Percentiles rank a stretch among this genome's conserved stretches.
Conservation (phyloP, 2,888 invertebrate genomes). For the Pammene aurita region DNA sequence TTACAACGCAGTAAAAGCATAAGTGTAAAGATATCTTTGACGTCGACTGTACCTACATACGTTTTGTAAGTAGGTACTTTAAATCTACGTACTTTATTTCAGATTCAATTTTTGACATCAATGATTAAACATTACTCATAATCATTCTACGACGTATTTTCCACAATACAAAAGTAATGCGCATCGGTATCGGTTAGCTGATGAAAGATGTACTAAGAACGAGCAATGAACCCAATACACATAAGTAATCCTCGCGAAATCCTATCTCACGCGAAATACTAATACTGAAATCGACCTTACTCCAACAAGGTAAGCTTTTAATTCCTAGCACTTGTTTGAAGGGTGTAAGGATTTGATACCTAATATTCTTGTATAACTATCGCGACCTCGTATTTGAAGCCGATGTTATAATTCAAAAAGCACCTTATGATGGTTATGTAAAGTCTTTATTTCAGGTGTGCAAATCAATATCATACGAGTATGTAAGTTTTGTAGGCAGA, state of each 20-base stretch:
- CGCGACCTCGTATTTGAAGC: not conserved
- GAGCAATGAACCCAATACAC: constrained; percentile 39
- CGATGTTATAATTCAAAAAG: constrained; percentile 12
- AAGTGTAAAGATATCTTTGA: too few species aligned
- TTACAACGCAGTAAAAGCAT: too few species aligned
- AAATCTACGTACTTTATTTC: not conserved
- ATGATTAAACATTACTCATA: not conserved
- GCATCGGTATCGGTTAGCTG: constrained; percentile 29
- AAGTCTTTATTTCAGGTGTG: constrained; percentile 3
- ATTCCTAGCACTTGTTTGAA: not conserved
- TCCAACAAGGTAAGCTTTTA: not conserved
- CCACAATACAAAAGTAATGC: constrained; percentile 33
- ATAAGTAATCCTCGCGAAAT: not conserved
- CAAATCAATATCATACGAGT: not conserved
- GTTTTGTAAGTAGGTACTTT: too few species aligned
- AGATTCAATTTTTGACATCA: not conserved
- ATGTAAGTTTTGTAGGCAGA: not conserved
- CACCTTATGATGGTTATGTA: constrained; percentile 11
- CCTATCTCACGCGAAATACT: not conserved
- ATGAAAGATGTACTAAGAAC: constrained; percentile 31
- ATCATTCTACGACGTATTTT: constrained; percentile 19
- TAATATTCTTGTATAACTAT: not conserved
- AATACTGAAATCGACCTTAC: not conserved
- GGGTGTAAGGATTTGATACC: not conserved
- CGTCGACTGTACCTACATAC: too few species aligned